Evolutionary conservation across 64 coral and sea anemone genomes (phyloP).

Genomic region (Dendronephthya gigantea): DNA sequence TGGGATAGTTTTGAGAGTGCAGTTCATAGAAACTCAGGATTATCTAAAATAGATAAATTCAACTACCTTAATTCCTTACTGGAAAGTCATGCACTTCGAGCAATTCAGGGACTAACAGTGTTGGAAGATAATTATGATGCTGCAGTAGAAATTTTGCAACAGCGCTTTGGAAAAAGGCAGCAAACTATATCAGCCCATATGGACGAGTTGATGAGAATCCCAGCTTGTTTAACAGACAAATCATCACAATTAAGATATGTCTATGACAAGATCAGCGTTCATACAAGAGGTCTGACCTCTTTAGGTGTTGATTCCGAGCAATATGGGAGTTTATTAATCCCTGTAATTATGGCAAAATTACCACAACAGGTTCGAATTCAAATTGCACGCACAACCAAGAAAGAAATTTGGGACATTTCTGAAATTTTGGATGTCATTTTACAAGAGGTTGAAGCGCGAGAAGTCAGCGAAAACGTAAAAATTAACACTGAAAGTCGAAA

Average conservation of each 20-base stretch:
- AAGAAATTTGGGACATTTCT: constrained; percentile 39
- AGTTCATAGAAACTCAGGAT: constrained; percentile 2
- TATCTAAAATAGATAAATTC: constrained; percentile 33
- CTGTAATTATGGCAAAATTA: constrained; percentile 24
- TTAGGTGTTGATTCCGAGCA: constrained; percentile 19
- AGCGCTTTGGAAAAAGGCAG: constrained; percentile 40
- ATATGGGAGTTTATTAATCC: constrained; percentile 41
- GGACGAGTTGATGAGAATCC: constrained; percentile 38
- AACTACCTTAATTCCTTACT: constrained; percentile 1
- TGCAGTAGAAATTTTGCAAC: constrained; percentile 30
- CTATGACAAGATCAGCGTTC: constrained; percentile 32
- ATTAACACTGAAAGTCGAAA: constrained; percentile 16
- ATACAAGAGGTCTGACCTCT: constrained; percentile 13
- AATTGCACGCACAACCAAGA: constrained; percentile 9
- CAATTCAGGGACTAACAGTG: neutral
- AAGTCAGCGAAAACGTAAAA: constrained; percentile 39
- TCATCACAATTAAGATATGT: constrained; percentile 31
- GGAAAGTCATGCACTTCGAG: neutral
- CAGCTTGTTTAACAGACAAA: constrained; percentile 34
- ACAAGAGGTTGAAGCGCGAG: constrained; percentile 32
- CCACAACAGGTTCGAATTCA: constrained; percentile 31
- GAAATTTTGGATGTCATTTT: constrained; percentile 40
- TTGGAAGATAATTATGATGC: constrained; percentile 15
- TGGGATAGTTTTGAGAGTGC: neutral
- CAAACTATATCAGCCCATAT: constrained; percentile 37